These are phyloP conservation scores for Platorchestia sp. DNA, from an alignment of 1,140 invertebrate genomes.

Conservation along the genomic window DNA sequence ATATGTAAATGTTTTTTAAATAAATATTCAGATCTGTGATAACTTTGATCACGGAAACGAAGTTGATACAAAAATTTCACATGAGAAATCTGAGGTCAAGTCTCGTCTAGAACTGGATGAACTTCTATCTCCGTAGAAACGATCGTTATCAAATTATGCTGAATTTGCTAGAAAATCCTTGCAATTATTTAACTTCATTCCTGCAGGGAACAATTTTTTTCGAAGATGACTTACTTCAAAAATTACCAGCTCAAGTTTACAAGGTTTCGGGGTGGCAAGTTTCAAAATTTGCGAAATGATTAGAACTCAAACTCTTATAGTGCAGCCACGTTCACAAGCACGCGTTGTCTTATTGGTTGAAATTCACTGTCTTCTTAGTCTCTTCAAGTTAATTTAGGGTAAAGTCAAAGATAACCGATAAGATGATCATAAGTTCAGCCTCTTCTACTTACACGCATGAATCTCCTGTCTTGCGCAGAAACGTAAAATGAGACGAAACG, in stretches of 20 bases:
- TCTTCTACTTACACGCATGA: too few relatives aligned
- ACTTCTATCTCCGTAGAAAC: not conserved
- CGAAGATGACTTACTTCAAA: not conserved
- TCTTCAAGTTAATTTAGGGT: too few relatives aligned
- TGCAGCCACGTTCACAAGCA: not conserved
- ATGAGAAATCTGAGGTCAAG: too few relatives aligned
- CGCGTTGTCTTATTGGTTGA: not conserved
- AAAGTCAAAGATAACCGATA: not conserved
- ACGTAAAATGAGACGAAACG: not conserved
- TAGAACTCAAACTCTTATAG: not conserved
- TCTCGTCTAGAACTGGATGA: not conserved
- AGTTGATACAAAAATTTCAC: too few relatives aligned
- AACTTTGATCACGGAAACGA: too few relatives aligned
- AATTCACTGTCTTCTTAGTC: not conserved
- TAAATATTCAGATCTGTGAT: too few relatives aligned
- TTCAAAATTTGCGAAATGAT: not conserved
- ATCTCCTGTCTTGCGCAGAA: not conserved
- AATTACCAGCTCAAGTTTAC: not conserved
- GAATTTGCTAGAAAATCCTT: not conserved
- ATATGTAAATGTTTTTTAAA: too few relatives aligned
- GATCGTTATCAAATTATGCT: not conserved
- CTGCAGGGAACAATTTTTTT: not conserved
- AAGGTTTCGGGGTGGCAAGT: not conserved
- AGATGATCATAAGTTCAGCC: too few relatives aligned
- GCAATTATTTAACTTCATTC: not conserved